Evolutionary conservation across 2,113 vertebrate species (phyloP).

Genomic region (Sprattus sprattus): DNA sequence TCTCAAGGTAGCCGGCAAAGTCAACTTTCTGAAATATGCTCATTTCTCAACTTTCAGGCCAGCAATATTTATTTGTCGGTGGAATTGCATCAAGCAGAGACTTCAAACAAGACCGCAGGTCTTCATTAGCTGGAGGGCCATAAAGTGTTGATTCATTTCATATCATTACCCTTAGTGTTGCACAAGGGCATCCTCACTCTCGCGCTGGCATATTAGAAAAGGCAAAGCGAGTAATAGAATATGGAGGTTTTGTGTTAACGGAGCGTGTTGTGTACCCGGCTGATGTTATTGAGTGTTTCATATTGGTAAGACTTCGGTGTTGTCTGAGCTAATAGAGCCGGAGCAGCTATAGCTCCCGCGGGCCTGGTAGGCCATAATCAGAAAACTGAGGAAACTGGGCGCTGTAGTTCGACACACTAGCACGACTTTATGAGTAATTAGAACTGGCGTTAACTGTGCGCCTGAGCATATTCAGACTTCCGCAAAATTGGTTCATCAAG

Average conservation of each 20-base stretch:
- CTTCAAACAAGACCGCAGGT: conserved; percentile 28
- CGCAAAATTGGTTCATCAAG: conserved; percentile 36
- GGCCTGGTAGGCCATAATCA: conserved; percentile 68
- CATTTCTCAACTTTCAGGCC: conserved; percentile 30
- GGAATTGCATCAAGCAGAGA: not conserved
- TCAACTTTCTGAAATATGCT: conserved; percentile 22
- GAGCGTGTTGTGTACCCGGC: conserved; percentile 63
- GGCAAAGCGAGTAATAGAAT: conserved; percentile 41
- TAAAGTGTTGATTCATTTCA: conserved; percentile 51
- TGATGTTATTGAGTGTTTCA: conserved; percentile 69
- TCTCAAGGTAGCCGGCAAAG: conserved; percentile 7
- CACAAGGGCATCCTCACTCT: conserved; percentile 47
- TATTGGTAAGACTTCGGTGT: conserved; percentile 66
- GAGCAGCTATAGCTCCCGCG: conserved; percentile 65
- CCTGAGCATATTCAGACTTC: conserved; percentile 22
- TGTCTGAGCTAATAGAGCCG: conserved; percentile 72
- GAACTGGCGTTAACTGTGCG: conserved; percentile 39
- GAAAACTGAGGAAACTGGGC: conserved; percentile 45
- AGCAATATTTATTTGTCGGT: conserved; percentile 1
- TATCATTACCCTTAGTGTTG: conserved; percentile 54
- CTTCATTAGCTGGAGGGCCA: conserved; percentile 31
- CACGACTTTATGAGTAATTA: conserved; percentile 55
- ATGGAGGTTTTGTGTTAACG: conserved; percentile 51
- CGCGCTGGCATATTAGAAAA: conserved; percentile 39
- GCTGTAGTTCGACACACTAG: conserved; percentile 36